Percentiles rank a stretch among this genome's conserved stretches.
Conservation (phyloP, 2,113 vertebrate species). For the Pelecanoides urinatrix region DNA sequence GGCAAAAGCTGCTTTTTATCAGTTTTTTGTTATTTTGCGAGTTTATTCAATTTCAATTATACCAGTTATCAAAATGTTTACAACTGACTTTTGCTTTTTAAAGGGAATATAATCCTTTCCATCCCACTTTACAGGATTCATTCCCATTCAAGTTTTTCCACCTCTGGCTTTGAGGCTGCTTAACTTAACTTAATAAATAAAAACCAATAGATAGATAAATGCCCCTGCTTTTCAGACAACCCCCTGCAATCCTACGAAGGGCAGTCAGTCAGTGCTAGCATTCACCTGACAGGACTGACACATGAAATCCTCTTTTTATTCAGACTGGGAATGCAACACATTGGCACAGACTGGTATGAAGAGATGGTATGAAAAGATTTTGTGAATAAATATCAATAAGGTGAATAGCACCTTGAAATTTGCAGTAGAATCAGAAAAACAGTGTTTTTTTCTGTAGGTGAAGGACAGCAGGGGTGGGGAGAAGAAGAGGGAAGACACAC, state of each 20-base stretch:
- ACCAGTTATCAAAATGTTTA: background rate
- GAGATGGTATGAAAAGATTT: background rate
- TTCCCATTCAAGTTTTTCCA: background rate
- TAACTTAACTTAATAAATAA: background rate
- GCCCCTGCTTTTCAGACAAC: background rate
- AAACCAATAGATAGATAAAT: background rate
- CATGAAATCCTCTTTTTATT: background rate
- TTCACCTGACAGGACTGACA: background rate
- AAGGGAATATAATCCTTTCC: background rate
- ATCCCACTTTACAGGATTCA: fast-evolving
- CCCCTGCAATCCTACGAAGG: background rate
- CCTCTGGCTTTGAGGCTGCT: background rate
- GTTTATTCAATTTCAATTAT: background rate
- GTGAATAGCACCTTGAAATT: background rate
- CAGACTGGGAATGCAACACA: background rate
- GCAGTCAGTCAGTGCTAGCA: background rate
- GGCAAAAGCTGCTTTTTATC: background rate
- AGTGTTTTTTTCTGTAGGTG: background rate
- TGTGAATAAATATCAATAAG: background rate
- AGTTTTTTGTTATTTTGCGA: background rate
- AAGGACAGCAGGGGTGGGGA: background rate
- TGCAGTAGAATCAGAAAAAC: background rate
- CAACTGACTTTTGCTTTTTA: background rate
- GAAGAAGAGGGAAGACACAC: background rate
- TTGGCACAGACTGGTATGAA: background rate